These are phyloP conservation scores for Melanostoma scalare DNA, from an alignment of 2,888 invertebrate species.

Conservation along the genomic window DNA sequence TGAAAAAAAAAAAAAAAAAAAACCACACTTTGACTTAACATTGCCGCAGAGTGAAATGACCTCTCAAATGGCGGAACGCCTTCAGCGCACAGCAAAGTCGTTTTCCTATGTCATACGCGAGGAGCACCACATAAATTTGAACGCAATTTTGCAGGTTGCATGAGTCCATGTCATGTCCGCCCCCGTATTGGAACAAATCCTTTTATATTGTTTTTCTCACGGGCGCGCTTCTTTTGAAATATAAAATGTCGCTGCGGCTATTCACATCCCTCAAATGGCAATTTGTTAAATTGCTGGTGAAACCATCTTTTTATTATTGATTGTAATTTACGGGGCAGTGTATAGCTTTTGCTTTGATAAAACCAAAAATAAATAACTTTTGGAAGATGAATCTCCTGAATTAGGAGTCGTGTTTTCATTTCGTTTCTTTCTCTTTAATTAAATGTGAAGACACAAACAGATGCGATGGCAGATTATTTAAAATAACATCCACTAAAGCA, in stretches of 20 bases:
- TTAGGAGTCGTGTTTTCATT: no score
- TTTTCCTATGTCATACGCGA: constrained; percentile 6
- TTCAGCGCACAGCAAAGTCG: neutral
- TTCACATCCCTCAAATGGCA: constrained; percentile 46
- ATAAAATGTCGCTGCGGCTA: constrained; percentile 34
- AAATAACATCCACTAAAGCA: no score
- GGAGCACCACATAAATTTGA: constrained; percentile 41
- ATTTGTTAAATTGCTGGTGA: constrained; percentile 32
- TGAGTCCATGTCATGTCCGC: constrained; percentile 46
- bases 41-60: constrained; percentile 56
- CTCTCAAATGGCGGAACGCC: constrained; percentile 21
- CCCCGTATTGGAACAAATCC: constrained; percentile 21
- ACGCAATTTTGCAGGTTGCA: constrained; percentile 43
- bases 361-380: no score
- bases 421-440: no score
- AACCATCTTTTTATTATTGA: neutral
- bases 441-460: no score
- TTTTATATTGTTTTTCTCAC: constrained; percentile 30
- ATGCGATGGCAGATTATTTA: no score
- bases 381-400: no score
- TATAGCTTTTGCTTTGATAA: no score
- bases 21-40: constrained; percentile 1
- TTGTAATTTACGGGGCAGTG: no score
- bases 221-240: constrained; percentile 32
- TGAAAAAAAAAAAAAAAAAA: constrained; percentile 16